Base-by-base conservation (phyloP, 2,113 vertebrate species). In the Solea solea region DNA sequence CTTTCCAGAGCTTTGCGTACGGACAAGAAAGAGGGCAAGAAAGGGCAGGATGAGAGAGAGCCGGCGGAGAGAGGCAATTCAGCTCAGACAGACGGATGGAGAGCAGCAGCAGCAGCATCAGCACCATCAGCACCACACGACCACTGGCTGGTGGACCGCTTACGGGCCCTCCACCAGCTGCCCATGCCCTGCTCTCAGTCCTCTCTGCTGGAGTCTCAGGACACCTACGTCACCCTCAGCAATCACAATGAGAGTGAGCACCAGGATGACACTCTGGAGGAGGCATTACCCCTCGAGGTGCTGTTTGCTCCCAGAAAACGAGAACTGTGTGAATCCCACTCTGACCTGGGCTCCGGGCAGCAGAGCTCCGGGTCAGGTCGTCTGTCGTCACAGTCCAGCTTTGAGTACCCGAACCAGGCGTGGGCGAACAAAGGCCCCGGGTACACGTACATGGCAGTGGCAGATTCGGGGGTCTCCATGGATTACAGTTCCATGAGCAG, bases 381-480 rank as follows among this genome's bases (percentile, higher is more conserved):
- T 27, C 76, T 92, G 27, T 95, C 89, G 0, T 91, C 93, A 0
- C 89, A 92, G 52, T 86, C 90, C 51, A 95, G 94, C 77, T 94
- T 95, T 12, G 94, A 97, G 73, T 94, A 94, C 69, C 93, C 94
- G 6, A 92, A 94, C 9, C 74, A 88, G 4, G 78, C 62, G 10
- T 94, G 93, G 64, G 83, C 83, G 6, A 65, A 87, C 15, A 93
- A 93, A 9, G 83, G 75, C 41, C 85, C 84, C 0, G 90, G 90
- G 64, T 95, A 95, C 79, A 81, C 92, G 25, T 96, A 95, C 82
- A 93, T 95, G 78, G 81, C 94, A 34, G 93, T 94, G 16, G 94
- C 95, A 0, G 94, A 96, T 72, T 96, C 95, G 0, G 95, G 95
- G 0, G 94, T 96, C 41, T 96, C 94, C 1, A 93, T 95, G 67